Percentiles rank a stretch among this genome's conserved stretches.
These are phyloP conservation scores for Lampris incognitus DNA, from an alignment of 2,113 vertebrate genomes.

Conservation along the genomic window DNA sequence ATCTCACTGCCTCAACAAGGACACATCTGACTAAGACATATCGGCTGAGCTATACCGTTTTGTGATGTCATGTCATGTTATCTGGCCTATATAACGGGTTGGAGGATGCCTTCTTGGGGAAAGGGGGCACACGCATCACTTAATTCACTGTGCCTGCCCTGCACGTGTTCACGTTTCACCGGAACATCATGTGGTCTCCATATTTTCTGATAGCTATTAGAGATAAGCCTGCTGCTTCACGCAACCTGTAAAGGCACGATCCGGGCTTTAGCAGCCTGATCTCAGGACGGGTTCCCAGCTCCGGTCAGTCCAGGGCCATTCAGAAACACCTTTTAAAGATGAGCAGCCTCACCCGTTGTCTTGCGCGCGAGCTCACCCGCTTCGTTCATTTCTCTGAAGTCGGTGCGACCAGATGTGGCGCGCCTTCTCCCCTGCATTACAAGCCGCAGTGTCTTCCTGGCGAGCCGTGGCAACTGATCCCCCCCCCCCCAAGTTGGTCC, in stretches of 20 bases:
- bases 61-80: not conserved
- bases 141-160: no score
- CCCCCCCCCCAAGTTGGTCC: conserved; percentile 13
- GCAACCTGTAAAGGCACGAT: no score
- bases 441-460: conserved; percentile 2
- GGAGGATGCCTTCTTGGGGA: not conserved
- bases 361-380: not conserved
- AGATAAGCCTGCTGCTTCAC: no score
- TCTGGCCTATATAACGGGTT: not conserved
- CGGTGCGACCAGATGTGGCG: conserved; percentile 19
- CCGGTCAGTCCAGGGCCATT: no score
- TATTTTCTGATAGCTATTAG: no score
- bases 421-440: conserved; percentile 11
- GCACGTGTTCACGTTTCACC: no score
- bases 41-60: not conserved
- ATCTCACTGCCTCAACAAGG: no score
- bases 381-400: not conserved
- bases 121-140: not conserved
- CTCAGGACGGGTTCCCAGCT: no score
- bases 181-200: no score
- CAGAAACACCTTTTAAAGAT: no score
- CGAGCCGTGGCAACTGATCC: not conserved
- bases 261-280: no score
- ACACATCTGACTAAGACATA: not conserved
- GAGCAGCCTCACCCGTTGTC: no score